Evolutionary conservation across 2,888 invertebrate species (phyloP).

Genomic region (Mythimna lalbum): DNA sequence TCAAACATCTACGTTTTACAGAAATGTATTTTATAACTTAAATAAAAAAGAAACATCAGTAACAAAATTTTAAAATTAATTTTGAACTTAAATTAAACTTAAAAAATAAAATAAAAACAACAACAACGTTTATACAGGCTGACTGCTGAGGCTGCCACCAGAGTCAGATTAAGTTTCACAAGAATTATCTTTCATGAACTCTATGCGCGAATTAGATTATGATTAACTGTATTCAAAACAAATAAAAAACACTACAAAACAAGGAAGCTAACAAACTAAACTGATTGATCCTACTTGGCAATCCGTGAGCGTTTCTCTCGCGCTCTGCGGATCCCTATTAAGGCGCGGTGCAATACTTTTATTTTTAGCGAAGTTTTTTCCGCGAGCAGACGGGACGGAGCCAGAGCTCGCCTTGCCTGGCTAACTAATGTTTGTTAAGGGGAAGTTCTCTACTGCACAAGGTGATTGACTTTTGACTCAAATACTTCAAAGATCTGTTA

Average conservation of each 20-base stretch:
- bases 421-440: constrained; percentile 60
- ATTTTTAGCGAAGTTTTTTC: constrained; percentile 76
- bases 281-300: constrained; percentile 12
- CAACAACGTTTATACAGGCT: too few relatives aligned
- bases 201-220: too few relatives aligned
- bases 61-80: too few relatives aligned
- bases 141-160: too few relatives aligned
- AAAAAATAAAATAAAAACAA: too few relatives aligned
- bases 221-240: too few relatives aligned
- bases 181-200: too few relatives aligned
- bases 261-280: not conserved
- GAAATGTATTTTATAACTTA: too few relatives aligned
- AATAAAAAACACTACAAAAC: not conserved
- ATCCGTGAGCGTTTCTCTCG: constrained; percentile 14
- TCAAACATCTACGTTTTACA: too few relatives aligned
- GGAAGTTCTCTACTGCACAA: constrained; percentile 3
- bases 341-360: constrained; percentile 72
- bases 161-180: too few relatives aligned
- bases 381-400: constrained; percentile 74
- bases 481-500: not conserved
- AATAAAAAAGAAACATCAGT: too few relatives aligned
- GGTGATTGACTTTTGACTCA: not conserved
- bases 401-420: constrained; percentile 63
- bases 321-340: constrained; percentile 67
- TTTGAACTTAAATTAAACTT: too few relatives aligned